Conservation (phyloP, 2,888 invertebrate genomes). For the Melanostoma scalare region DNA sequence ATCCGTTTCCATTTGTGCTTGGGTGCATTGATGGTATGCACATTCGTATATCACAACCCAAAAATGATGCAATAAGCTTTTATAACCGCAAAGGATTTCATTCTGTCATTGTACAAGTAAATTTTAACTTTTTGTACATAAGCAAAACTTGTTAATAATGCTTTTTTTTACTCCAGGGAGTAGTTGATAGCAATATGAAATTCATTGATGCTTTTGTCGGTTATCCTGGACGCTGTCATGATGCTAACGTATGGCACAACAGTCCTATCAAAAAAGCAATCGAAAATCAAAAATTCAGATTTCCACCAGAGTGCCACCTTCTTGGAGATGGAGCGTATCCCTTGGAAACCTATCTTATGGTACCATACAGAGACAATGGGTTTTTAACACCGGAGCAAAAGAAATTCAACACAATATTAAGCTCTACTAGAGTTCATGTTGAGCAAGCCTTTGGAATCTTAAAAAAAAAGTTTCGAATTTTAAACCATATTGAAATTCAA, state of each 20-base stretch:
- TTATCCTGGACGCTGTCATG: too few species aligned
- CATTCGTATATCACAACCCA: too few species aligned
- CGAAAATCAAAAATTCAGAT: background rate
- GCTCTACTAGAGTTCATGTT: conserved; percentile 57
- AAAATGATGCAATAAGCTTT: too few species aligned
- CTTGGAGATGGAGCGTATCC: conserved; percentile 61
- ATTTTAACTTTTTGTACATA: background rate
- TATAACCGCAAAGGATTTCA: background rate
- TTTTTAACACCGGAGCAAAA: too few species aligned
- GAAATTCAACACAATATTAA: conserved; percentile 47
- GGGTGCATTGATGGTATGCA: too few species aligned
- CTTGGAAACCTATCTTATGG: conserved; percentile 55
- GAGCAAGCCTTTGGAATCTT: conserved; percentile 65
- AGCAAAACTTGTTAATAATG: too few species aligned
- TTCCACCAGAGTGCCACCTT: conserved; percentile 37
- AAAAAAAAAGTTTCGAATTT: conserved; percentile 55
- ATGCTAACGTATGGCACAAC: conserved; percentile 42
- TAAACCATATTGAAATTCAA: conserved; percentile 51
- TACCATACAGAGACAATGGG: conserved; percentile 56
- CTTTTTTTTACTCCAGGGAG: too few species aligned
- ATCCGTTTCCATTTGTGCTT: conserved; percentile 12
- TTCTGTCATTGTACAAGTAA: conserved; percentile 48
- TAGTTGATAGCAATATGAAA: conserved; percentile 27
- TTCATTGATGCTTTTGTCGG: conserved; percentile 21
- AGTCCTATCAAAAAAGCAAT: background rate